Conservation (phyloP, 2,113 vertebrate species). For the Pholis gunnellus region DNA sequence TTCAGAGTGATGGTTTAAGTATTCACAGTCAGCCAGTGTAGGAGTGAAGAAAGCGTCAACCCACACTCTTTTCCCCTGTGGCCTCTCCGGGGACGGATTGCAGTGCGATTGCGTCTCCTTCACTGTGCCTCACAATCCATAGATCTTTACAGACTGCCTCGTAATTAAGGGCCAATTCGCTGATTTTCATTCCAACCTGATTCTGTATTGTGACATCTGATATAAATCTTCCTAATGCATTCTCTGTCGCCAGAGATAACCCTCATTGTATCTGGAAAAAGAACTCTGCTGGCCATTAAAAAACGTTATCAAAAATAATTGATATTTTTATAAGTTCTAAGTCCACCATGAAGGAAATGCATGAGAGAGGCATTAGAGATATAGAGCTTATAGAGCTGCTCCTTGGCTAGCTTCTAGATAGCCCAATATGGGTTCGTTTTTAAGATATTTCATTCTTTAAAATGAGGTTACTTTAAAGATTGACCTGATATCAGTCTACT, state of each 20-base stretch:
- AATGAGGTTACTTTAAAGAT: not conserved
- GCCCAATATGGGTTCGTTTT: not conserved
- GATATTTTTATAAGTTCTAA: slow-evolving; percentile 18
- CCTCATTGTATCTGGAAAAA: slow-evolving; percentile 1
- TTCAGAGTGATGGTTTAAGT: slow-evolving; percentile 44
- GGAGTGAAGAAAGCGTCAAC: slow-evolving; percentile 63
- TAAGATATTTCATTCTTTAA: not conserved
- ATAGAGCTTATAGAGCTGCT: not conserved
- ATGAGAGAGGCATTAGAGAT: not conserved
- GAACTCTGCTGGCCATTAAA: not conserved
- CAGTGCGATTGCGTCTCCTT: slow-evolving; percentile 61
- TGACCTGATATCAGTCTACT: not conserved
- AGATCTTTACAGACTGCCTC: slow-evolving; percentile 43
- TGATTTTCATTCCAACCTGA: slow-evolving; percentile 25
- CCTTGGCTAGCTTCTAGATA: not conserved
- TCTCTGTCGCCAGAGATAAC: slow-evolving; percentile 20
- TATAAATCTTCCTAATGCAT: slow-evolving; percentile 28
- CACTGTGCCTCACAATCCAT: slow-evolving; percentile 40
- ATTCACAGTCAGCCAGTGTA: slow-evolving; percentile 46
- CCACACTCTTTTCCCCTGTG: slow-evolving; percentile 58
- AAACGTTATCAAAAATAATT: slow-evolving; percentile 4
- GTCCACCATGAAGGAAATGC: not conserved
- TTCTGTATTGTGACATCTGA: slow-evolving; percentile 43
- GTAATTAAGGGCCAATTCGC: slow-evolving; percentile 54
- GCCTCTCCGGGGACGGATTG: slow-evolving; percentile 58